Evolutionary conservation across 2,113 vertebrate species (phyloP), one percentile per base, ranked within the genome.

Genomic region (Siphamia tubifer): DNA sequence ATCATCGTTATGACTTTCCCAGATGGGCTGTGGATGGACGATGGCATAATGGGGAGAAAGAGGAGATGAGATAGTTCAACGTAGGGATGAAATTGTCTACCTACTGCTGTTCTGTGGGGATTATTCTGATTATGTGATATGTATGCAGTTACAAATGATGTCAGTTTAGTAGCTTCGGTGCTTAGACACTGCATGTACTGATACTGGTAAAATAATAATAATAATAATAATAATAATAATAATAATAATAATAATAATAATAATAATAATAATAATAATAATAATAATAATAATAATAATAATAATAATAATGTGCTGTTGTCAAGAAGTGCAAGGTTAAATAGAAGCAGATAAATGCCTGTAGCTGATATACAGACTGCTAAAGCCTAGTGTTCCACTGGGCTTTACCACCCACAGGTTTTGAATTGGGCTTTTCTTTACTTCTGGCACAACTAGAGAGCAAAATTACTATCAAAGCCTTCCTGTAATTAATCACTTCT

Each of bases 1-100:
- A 87, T 88, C 72, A 62, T 21, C 12, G 15, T 81, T 79, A 68
- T 74, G 76, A 73, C 68, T 73, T 67, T 57, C 52, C 36, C 43
- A 68, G 74, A 80, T 78, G 63, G 63, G n/a, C 49, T 48, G 64
- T 45, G 60, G 57, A 77, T 23, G 61, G 70, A 68, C 42, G 73
- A 68, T 39, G 17, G 40, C 19, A 17, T 27, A 30, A 25, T 54
- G 60, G 49, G 32, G 42, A 9, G 31, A 45, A 82, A 35, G 31
- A 32, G 32, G 47, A 55, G 67, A 3, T 47, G 20, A 34, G 32
- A 63, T 53, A 49, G 45, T 51, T 42, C 19, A 23, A 27, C 48
- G 42, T 32, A 8, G 8, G 31, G 30, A 55, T 27, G 56, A 36
- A 57, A 73, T 63, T 10, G 56, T 48, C 28, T 73, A 21, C 53